Evolutionary conservation across 1,140 invertebrate species (phyloP).

Genomic region (Micrasema longulum): DNA sequence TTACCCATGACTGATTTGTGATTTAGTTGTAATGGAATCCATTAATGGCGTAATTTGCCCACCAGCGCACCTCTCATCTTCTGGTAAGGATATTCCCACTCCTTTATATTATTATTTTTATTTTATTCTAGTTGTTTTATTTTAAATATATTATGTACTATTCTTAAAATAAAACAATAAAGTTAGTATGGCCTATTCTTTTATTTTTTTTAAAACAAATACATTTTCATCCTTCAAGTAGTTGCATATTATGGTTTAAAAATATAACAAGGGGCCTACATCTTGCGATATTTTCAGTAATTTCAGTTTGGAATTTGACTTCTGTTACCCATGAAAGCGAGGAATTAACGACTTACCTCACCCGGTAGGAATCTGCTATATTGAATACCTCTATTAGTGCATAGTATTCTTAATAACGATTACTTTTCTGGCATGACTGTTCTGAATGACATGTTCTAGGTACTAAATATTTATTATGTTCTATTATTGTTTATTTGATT

Average conservation of each 20-base stretch:
- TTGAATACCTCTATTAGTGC: background rate
- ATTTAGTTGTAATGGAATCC: slow-evolving; percentile 14
- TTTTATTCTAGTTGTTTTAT: no score
- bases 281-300: slow-evolving; percentile 34
- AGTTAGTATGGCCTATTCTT: no score
- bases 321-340: slow-evolving; percentile 29
- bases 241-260: no score
- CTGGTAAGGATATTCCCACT: slow-evolving; percentile 18
- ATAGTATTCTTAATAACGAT: no score
- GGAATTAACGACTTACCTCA: slow-evolving; percentile 22
- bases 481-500: slow-evolving; percentile 45
- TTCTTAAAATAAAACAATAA: no score
- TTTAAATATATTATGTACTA: no score
- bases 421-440: no score
- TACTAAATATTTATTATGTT: no score
- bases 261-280: no score
- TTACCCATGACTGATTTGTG: slow-evolving; percentile 24
- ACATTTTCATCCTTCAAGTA: no score
- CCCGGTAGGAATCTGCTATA: slow-evolving; percentile 23
- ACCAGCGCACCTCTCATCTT: background rate
- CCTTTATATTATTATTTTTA: background rate
- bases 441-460: no score
- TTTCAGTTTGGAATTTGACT: slow-evolving; percentile 37
- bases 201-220: no score
- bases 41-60: slow-evolving; percentile 7